Evolutionary conservation across 2,888 invertebrate genomes (phyloP).

Genomic region (Stictocephala bisonia): DNA sequence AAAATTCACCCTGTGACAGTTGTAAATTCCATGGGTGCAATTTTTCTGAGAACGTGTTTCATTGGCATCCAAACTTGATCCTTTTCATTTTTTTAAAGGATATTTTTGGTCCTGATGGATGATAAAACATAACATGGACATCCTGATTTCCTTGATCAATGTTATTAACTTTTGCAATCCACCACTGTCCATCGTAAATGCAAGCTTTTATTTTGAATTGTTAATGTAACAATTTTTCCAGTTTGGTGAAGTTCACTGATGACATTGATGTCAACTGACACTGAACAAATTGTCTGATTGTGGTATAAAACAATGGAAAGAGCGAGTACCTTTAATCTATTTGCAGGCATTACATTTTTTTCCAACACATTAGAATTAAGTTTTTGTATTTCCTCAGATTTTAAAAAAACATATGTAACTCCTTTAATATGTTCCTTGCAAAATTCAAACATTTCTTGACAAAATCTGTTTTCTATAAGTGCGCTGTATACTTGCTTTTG

Average conservation of each 20-base stretch:
- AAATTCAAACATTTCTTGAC: conserved; percentile 16
- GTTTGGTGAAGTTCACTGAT: conserved; percentile 14
- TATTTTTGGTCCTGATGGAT: conserved; percentile 33
- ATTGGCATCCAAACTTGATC: conserved; percentile 35
- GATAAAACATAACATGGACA: conserved; percentile 23
- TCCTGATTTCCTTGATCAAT: conserved; percentile 17
- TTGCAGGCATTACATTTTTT: conserved; percentile 13
- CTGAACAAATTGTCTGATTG: conserved; percentile 1
- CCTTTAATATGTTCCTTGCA: conserved; percentile 16
- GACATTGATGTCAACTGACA: conserved; percentile 16
- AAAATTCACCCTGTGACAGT: conserved; percentile 13
- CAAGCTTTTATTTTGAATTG: conserved; percentile 26
- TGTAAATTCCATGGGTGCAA: conserved; percentile 17
- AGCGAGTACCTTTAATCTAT: conserved; percentile 7
- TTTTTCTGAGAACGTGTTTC: conserved; percentile 11
- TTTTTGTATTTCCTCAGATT: conserved; percentile 21
- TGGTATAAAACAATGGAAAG: conserved; percentile 8
- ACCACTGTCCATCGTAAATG: conserved; percentile 31
- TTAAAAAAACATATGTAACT: conserved; percentile 23
- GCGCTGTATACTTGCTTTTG: conserved; percentile 27
- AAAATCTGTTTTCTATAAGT: conserved; percentile 10
- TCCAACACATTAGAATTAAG: conserved; percentile 18
- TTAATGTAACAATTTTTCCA: conserved; percentile 2
- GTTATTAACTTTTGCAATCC: conserved; percentile 15
- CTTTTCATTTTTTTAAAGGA: conserved; percentile 29